phyloP scores from a whole-genome alignment of 92 coral and sea anemone genomes.

The Heliopora coerulea region DNA sequence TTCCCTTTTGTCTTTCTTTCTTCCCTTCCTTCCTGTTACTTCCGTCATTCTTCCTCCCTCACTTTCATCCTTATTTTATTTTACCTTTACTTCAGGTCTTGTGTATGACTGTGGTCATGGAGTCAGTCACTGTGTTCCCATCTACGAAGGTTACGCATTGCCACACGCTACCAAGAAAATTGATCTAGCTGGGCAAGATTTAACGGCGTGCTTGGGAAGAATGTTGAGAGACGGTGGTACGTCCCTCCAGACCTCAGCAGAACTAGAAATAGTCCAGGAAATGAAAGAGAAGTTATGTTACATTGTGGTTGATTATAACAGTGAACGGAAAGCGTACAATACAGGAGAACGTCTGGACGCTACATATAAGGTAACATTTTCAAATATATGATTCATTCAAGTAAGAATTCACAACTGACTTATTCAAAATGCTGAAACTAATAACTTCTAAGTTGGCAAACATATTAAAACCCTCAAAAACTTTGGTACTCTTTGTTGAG shows the following conservation, averaged over 20 bases:
- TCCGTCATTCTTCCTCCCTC: neutral
- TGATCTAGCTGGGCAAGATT: constrained; percentile 87
- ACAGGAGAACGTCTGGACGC: constrained; percentile 73
- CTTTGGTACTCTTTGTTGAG: too few relatives aligned
- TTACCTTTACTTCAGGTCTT: constrained; percentile 55
- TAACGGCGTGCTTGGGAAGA: constrained; percentile 70
- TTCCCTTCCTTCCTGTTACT: constrained; percentile 12
- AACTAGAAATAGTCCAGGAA: constrained; percentile 83
- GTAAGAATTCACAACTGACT: too few relatives aligned
- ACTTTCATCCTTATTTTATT: neutral
- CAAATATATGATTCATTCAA: too few relatives aligned
- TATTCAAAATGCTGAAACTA: too few relatives aligned
- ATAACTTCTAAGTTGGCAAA: too few relatives aligned
- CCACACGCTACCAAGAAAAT: constrained; percentile 94
- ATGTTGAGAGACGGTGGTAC: constrained; percentile 82
- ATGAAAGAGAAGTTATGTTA: constrained; percentile 89
- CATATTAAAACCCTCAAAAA: too few relatives aligned
- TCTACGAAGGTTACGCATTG: constrained; percentile 96
- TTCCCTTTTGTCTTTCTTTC: neutral
- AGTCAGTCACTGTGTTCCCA: constrained; percentile 90
- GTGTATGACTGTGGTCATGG: constrained; percentile 97
- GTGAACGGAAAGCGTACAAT: constrained; percentile 72
- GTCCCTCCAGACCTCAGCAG: constrained; percentile 86
- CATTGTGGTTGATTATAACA: constrained; percentile 78
- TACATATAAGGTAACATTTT: constrained; percentile 58